A percentile compares a stretch with the other conserved stretches of the same genome.
Conservation (phyloP, 1,140 invertebrate species). For the Coenobita brevimanus region DNA sequence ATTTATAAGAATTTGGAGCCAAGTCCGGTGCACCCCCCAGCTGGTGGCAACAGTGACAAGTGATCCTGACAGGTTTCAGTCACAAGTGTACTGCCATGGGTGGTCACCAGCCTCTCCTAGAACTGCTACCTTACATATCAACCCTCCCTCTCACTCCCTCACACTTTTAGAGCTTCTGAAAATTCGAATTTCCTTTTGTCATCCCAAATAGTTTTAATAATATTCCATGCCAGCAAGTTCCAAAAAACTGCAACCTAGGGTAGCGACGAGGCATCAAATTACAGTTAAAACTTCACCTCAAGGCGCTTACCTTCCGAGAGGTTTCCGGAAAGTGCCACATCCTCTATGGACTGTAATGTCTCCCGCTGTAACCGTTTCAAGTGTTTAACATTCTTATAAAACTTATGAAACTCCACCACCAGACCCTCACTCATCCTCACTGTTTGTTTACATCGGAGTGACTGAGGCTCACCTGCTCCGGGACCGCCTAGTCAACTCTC, state of each 20-base stretch:
- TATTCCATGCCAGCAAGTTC: too few relatives aligned
- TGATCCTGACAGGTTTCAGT: too few relatives aligned
- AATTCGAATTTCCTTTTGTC: too few relatives aligned
- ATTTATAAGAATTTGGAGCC: too few relatives aligned
- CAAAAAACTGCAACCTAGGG: too few relatives aligned
- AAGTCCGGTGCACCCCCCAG: too few relatives aligned
- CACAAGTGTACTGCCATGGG: too few relatives aligned
- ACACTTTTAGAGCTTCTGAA: background rate
- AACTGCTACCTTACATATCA: too few relatives aligned
- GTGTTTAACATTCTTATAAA: slow-evolving; percentile 60
- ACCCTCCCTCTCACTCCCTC: background rate
- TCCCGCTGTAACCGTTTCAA: slow-evolving; percentile 52
- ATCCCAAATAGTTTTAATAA: too few relatives aligned
- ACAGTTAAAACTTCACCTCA: background rate
- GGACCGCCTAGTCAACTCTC: background rate
- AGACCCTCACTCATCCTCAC: slow-evolving; percentile 58
- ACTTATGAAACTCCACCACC: slow-evolving; percentile 57
- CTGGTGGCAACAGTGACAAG: too few relatives aligned
- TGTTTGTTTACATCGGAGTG: slow-evolving; percentile 57
- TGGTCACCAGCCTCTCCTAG: too few relatives aligned
- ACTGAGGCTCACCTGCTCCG: background rate
- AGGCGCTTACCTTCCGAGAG: slow-evolving; percentile 23
- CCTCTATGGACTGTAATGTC: slow-evolving; percentile 61
- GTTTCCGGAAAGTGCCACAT: slow-evolving; percentile 55
- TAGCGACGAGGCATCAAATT: too few relatives aligned